These are phyloP conservation scores for Melinaea menophilus DNA, from an alignment of 2,888 invertebrate genomes.

Conservation along the genomic window DNA sequence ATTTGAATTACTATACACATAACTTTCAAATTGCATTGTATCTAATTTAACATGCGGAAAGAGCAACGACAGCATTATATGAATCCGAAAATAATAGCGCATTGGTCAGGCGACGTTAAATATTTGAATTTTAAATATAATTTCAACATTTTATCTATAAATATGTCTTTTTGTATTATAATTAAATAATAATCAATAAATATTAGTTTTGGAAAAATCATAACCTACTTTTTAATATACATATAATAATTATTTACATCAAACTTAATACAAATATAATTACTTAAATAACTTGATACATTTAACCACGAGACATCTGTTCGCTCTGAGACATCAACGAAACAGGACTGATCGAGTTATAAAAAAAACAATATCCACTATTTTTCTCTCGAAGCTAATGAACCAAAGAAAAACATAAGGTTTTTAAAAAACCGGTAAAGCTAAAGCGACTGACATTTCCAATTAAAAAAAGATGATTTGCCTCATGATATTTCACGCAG, in stretches of 20 bases:
- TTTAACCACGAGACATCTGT: background rate
- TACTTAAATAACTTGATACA: too few species aligned
- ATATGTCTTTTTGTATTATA: too few species aligned
- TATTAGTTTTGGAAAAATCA: too few species aligned
- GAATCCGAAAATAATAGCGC: background rate
- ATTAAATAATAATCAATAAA: too few species aligned
- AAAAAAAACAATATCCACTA: too few species aligned
- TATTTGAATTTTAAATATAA: too few species aligned
- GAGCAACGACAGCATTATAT: background rate
- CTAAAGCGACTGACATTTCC: slow-evolving; percentile 68
- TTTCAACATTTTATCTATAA: too few species aligned
- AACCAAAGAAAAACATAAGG: slow-evolving; percentile 49
- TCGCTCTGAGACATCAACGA: slow-evolving; percentile 8
- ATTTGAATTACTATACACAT: background rate
- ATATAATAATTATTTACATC: too few species aligned
- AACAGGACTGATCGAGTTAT: slow-evolving; percentile 13
- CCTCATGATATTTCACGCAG: slow-evolving; percentile 41
- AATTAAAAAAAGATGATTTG: slow-evolving; percentile 60
- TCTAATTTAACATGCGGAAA: slow-evolving; percentile 1
- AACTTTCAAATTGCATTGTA: slow-evolving; percentile 1
- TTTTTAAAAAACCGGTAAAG: slow-evolving; percentile 62
- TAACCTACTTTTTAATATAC: too few species aligned
- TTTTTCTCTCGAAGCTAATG: slow-evolving; percentile 44
- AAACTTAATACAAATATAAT: too few species aligned
- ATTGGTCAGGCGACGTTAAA: too few species aligned